Evolutionary conservation across 2,113 vertebrate genomes (phyloP), one percentile per base, ranked within the genome.

Genomic region (Megaceryle torquata): DNA sequence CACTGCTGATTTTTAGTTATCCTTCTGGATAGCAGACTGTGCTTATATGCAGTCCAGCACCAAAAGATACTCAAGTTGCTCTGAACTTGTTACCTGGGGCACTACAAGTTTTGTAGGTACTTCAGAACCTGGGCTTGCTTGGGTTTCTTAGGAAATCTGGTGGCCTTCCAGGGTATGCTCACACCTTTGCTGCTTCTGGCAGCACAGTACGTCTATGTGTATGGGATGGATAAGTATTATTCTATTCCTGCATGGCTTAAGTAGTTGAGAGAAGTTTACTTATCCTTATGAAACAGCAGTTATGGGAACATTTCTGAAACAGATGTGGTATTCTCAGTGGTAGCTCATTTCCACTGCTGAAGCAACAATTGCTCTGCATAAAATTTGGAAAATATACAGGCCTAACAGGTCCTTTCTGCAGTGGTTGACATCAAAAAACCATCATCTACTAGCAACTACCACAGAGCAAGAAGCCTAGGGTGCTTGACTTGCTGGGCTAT

Each of bases 231-330:
- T 44, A n/a, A 41, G 1, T 15, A 35, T 44, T 28, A 39, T 64
- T 43, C 26, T 44, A 3, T 18, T 80, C 11, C 71, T 54, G 41
- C 16, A 17, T 5, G 39, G 12, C 37, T 67, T 0, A 1, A 18
- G 24, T 22, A 50, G 37, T 11, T 70, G 65, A 67, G 37, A 25
- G 28, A 25, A 51, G 13, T 46, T 88, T 59, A 9, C 24, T 64
- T n/a, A n/a, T 8, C 22, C 39, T 31, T 43, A 13, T 25, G 13
- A 48, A 75, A 41, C 33, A 65, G 15, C 41, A 13, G 12, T 11
- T 26, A 33, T 0, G 1, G 28, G 46, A 56, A 64, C 1, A 29
- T 15, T 77, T 69, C 53, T 3, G 4, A 39, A 69, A 61, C 0
- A 12, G 26, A 15, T 2, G 2, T 33, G 22, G 41, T 44, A 8